A percentile compares a stretch with the other conserved stretches of the same genome.
These are phyloP conservation scores for Chelidonichthys spinosus DNA, from an alignment of 2,797 vertebrate genomes.

Conservation along the genomic window DNA sequence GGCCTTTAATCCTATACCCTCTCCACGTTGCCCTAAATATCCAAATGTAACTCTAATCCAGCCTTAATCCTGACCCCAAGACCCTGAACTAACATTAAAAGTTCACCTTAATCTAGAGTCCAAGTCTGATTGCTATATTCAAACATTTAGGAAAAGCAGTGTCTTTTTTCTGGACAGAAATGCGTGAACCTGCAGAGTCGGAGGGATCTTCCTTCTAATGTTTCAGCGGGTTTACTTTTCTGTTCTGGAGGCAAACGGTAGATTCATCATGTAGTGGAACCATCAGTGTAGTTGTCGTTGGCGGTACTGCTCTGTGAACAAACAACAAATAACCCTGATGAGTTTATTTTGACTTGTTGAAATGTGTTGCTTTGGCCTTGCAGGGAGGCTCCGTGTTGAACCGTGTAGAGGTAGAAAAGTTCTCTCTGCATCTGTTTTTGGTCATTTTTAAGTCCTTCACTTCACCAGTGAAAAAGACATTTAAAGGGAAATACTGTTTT, in stretches of 20 bases:
- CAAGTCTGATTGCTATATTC: slow-evolving; percentile 20
- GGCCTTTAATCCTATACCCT: slow-evolving; percentile 2
- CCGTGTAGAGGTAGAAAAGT: not conserved
- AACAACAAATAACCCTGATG: not conserved
- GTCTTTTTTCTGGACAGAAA: slow-evolving; percentile 23
- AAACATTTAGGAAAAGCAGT: slow-evolving; percentile 6
- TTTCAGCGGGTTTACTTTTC: not conserved
- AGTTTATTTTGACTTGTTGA: not conserved
- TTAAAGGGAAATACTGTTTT: not conserved
- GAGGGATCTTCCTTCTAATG: not conserved
- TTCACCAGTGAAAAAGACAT: not conserved
- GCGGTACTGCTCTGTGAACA: not conserved
- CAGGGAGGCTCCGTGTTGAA: not conserved
- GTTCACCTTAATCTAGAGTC: slow-evolving; percentile 28
- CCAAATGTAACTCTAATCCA: slow-evolving; percentile 23
- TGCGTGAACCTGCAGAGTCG: not conserved
- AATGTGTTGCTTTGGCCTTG: not conserved
- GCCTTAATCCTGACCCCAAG: slow-evolving; percentile 41
- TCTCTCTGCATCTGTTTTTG: not conserved
- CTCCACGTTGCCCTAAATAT: slow-evolving; percentile 18
- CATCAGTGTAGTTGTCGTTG: not conserved
- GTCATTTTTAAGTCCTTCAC: not conserved
- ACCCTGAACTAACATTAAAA: slow-evolving; percentile 25
- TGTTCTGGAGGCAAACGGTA: not conserved
- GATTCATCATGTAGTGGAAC: not conserved